phyloP scores from a whole-genome alignment of 2,888 invertebrate species.

The Leucoma salicis region DNA sequence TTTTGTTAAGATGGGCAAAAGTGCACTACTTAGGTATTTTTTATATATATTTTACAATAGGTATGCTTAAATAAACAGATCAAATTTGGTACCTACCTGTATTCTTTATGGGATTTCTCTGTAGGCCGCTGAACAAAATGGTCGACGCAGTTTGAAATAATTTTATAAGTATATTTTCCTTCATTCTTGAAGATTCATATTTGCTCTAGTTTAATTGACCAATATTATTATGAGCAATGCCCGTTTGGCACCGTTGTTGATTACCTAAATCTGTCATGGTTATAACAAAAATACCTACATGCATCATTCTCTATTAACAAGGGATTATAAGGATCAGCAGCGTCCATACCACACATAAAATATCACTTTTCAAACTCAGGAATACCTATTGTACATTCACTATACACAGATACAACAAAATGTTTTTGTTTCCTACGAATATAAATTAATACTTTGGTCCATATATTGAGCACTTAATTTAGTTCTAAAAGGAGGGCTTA shows the following conservation, averaged over 20 bases:
- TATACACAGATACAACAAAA: slow-evolving; percentile 34
- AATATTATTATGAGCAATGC: slow-evolving; percentile 88
- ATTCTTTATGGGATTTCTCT: slow-evolving; percentile 95
- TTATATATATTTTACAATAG: no score
- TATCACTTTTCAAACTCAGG: slow-evolving; percentile 10
- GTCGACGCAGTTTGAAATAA: slow-evolving; percentile 94
- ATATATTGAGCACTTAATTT: slow-evolving; percentile 73
- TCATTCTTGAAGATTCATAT: slow-evolving; percentile 96
- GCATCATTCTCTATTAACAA: no score
- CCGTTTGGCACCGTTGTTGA: slow-evolving; percentile 89
- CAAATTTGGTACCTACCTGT: slow-evolving; percentile 83
- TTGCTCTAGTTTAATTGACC: slow-evolving; percentile 91
- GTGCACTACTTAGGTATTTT: no score
- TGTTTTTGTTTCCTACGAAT: slow-evolving; percentile 35
- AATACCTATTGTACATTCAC: slow-evolving; percentile 24
- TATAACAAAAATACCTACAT: no score
- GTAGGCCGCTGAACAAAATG: slow-evolving; percentile 96
- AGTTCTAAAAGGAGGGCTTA: slow-evolving; percentile 48
- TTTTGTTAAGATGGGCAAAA: no score
- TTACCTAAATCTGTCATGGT: slow-evolving; percentile 88
- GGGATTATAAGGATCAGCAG: no score
- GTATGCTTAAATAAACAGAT: no score
- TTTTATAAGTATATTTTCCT: slow-evolving; percentile 92
- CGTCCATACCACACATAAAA: no score
- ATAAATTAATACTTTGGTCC: slow-evolving; percentile 73